phyloP scores from a whole-genome alignment of 2,888 invertebrate genomes.

The Leucozona laternaria region DNA sequence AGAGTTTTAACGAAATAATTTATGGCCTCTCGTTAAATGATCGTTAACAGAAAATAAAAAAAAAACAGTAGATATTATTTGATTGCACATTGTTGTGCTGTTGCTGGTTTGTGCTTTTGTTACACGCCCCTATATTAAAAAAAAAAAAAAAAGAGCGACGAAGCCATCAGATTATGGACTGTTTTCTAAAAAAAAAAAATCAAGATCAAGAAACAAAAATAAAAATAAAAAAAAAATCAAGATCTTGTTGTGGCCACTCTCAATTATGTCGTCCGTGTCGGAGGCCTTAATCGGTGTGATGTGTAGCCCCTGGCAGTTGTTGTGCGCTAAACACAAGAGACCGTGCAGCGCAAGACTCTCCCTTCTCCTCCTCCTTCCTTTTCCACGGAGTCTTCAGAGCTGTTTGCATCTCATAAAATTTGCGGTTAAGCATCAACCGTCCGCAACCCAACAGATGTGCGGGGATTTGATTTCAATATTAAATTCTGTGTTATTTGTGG shows the following conservation, averaged over 20 bases:
- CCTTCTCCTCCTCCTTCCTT: not conserved
- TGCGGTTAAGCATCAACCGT: slow-evolving; percentile 60
- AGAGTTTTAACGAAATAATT: slow-evolving; percentile 67
- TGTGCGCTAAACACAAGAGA: slow-evolving; percentile 6
- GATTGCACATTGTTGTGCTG: not conserved
- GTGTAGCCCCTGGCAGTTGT: slow-evolving; percentile 22
- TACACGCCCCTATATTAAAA: slow-evolving; percentile 57
- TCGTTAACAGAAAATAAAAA: slow-evolving; percentile 59
- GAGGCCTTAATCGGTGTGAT: slow-evolving; percentile 38
- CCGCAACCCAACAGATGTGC: slow-evolving; percentile 58
- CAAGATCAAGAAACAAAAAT: not conserved
- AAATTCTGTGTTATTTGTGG: slow-evolving; percentile 75
- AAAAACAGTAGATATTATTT: slow-evolving; percentile 51
- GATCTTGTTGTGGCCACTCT: slow-evolving; percentile 70
- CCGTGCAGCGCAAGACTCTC: not conserved
- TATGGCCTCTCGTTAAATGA: slow-evolving; percentile 68
- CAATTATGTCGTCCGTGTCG: slow-evolving; percentile 71
- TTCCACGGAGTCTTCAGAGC: not conserved
- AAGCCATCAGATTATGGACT: slow-evolving; percentile 39
- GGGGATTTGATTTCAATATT: slow-evolving; percentile 73
- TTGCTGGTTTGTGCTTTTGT: slow-evolving; percentile 45
- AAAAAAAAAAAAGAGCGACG: slow-evolving; percentile 13
- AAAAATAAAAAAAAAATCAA: slow-evolving; percentile 15
- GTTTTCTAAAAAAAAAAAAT: slow-evolving; percentile 6
- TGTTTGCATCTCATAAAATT: slow-evolving; percentile 65